Conservation (phyloP, 2,888 invertebrate species). For the Drosophila maculinotata region DNA sequence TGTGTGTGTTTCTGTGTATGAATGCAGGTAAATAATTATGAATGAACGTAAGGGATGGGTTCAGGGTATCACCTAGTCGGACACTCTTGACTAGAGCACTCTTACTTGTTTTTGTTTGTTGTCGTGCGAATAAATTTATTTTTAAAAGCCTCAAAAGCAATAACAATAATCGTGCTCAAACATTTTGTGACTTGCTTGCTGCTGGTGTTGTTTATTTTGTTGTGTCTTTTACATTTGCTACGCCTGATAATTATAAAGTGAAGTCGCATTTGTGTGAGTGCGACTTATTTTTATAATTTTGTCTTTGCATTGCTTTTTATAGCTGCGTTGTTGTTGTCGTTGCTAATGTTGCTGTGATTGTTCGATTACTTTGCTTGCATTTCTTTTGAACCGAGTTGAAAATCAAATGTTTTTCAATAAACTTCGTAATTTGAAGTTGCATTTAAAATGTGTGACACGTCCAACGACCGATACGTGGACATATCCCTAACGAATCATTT, state of each 20-base stretch:
- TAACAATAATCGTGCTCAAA: constrained; percentile 45
- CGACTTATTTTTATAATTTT: constrained; percentile 66
- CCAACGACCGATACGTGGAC: constrained; percentile 18
- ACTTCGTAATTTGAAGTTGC: constrained; percentile 16
- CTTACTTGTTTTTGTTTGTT: too few relatives aligned
- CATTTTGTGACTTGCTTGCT: constrained; percentile 38
- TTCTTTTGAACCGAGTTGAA: constrained; percentile 38
- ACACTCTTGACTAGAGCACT: too few relatives aligned
- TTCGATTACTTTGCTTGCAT: constrained; percentile 40
- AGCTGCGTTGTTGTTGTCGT: constrained; percentile 45
- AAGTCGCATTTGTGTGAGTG: constrained; percentile 24
- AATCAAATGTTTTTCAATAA: constrained; percentile 28
- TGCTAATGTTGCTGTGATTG: constrained; percentile 35
- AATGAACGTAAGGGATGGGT: too few relatives aligned
- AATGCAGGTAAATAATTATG: too few relatives aligned
- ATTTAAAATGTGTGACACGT: constrained; percentile 58
- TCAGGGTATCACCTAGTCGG: too few relatives aligned
- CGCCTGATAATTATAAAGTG: constrained; percentile 64
- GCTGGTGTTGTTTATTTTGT: constrained; percentile 38
- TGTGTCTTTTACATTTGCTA: constrained; percentile 35
- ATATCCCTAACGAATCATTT: constrained; percentile 39
- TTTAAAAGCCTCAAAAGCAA: constrained; percentile 20
- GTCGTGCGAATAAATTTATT: constrained; percentile 53
- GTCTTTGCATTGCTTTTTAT: constrained; percentile 66
- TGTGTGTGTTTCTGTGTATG: too few relatives aligned